Evolutionary conservation across 2,797 vertebrate genomes (phyloP), one percentile per base, ranked within the genome.

Genomic region (Coreius guichenoti): DNA sequence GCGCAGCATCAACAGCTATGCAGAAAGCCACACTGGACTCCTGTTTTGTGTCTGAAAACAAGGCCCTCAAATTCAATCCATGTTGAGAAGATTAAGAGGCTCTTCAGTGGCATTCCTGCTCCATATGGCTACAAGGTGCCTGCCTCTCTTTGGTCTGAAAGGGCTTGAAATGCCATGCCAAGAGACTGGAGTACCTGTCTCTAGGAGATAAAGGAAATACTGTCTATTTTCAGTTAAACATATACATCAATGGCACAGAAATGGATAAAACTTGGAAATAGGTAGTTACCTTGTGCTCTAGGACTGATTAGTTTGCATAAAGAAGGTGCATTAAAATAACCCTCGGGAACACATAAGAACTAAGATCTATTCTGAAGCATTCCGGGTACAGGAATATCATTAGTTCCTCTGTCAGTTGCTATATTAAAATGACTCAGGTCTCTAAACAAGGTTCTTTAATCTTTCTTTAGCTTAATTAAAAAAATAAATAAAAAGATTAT

Each of bases 71-170:
- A 93, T 93, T 92, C 87, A 90, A 87, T 85, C 91, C 92, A 92
- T 92, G 90, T 91, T 94, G 93, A 86, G 88, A 91, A 92, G 93
- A 94, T 94, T 93, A 93, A 89, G 88, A 89, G 87, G 61, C 88
- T 89, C 90, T 90, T 90, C 84, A 29, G 88, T 88, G 89, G 89
- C 92, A 92, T 92, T 92, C 90, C 69, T 49, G 84, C 82, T 83
- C 88, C 93, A 93, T 93, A 93, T 94, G 93, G 92, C 81, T 90
- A 92, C 92, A 92, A 90, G 93, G 92, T 92, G 92, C 88, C 92
- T 88, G 67, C 76, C 87, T 92, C 89, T 88, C 85, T 80, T 45
- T 61, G 88, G 78, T 91, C 91, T 90, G 83, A 36, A 43, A 81
- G 49, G 82, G 87, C 86, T 26, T 68, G 80, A 81, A 83, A 83